Percentiles rank a stretch among this genome's conserved stretches.
phyloP scores from a whole-genome alignment of 2,797 vertebrate genomes.

The Gallirallus australis region DNA sequence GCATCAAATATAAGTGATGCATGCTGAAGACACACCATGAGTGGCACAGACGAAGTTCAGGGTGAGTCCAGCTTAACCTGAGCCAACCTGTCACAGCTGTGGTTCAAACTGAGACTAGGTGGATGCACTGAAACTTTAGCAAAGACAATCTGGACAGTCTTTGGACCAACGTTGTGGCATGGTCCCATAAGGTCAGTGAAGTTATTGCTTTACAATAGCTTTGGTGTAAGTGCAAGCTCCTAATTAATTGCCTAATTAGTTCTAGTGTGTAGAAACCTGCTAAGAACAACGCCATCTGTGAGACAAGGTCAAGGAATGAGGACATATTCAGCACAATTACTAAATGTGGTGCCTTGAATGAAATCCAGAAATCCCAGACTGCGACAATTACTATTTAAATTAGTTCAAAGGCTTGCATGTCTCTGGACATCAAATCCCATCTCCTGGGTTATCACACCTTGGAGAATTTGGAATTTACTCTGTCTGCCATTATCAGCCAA shows the following conservation, averaged over 20 bases:
- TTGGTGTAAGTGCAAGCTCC: constrained; percentile 17
- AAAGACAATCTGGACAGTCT: background rate
- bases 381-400: background rate
- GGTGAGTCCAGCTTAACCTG: background rate
- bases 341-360: background rate
- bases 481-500: background rate
- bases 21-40: background rate
- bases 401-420: background rate
- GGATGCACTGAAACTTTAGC: background rate
- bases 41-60: background rate
- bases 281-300: constrained; percentile 35
- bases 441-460: background rate
- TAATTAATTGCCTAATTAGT: constrained; percentile 63
- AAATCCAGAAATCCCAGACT: background rate
- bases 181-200: background rate
- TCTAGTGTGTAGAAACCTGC: constrained; percentile 22
- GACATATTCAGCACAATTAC: background rate
- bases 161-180: background rate
- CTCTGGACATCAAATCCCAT: background rate
- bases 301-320: constrained; percentile 45
- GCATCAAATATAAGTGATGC: background rate
- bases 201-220: background rate
- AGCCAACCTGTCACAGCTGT: background rate
- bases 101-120: background rate
- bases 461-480: background rate